A percentile compares a stretch with the other conserved stretches of the same genome.
Evolutionary conservation across 2,888 invertebrate genomes (phyloP).

Genomic region (Tetragnatha montana): DNA sequence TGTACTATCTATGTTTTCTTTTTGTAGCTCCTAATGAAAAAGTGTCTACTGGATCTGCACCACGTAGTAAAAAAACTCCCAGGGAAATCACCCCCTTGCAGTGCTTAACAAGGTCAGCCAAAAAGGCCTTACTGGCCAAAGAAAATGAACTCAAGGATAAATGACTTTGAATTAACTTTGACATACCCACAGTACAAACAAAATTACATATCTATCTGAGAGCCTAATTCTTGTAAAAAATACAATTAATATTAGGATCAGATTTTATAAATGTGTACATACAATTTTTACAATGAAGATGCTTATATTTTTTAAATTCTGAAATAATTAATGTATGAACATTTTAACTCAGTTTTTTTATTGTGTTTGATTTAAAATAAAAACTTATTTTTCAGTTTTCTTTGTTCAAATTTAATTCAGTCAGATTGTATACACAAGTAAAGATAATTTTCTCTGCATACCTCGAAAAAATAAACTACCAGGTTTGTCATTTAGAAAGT

Average conservation of each 20-base stretch:
- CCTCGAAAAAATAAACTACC: no score
- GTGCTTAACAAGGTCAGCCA: constrained; percentile 48
- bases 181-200: neutral
- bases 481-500: no score
- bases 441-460: no score
- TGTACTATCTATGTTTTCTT: neutral
- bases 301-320: no score
- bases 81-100: constrained; percentile 38
- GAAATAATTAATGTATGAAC: no score
- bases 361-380: no score
- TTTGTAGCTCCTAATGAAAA: constrained; percentile 12
- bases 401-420: no score
- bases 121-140: constrained; percentile 10
- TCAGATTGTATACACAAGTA: no score
- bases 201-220: neutral
- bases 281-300: no score
- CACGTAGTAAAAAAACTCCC: neutral
- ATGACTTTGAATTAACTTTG: neutral
- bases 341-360: no score
- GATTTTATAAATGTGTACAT: no score
- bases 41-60: neutral
- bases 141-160: neutral
- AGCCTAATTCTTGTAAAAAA: neutral
- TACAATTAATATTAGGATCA: neutral
- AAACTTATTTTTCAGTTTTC: no score